Conservation (phyloP, 2,888 invertebrate species). For the Agonum fuliginosum region DNA sequence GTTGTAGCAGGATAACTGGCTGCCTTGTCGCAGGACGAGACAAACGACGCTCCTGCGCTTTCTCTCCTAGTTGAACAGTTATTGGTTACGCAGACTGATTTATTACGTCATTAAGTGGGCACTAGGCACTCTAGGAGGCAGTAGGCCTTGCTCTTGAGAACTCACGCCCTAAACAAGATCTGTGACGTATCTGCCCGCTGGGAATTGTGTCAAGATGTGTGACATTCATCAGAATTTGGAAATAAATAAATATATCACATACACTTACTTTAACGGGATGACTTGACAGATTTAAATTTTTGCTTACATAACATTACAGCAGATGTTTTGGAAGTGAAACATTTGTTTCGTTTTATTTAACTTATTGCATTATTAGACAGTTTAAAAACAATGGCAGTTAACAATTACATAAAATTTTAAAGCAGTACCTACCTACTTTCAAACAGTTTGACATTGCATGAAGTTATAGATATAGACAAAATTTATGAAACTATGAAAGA, state of each 20-base stretch:
- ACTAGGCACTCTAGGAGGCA: conserved; percentile 12
- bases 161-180: conserved; percentile 2
- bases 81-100: conserved; percentile 56
- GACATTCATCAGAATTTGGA: conserved; percentile 1
- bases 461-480: no score
- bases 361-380: no score
- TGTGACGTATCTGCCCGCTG: conserved; percentile 18
- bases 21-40: conserved; percentile 3
- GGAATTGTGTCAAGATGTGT: conserved; percentile 20
- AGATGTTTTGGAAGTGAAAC: no score
- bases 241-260: conserved; percentile 16
- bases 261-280: no score
- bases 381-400: no score
- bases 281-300: no score
- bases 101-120: conserved; percentile 53
- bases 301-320: no score
- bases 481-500: no score
- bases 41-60: conserved; percentile 14
- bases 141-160: conserved; percentile 26
- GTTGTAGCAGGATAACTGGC: neutral
- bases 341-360: no score
- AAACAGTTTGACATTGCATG: no score
- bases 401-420: no score
- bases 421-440: no score
- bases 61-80: conserved; percentile 52